Evolutionary conservation across 2,797 vertebrate species (phyloP).

Genomic region (Platalea minor): DNA sequence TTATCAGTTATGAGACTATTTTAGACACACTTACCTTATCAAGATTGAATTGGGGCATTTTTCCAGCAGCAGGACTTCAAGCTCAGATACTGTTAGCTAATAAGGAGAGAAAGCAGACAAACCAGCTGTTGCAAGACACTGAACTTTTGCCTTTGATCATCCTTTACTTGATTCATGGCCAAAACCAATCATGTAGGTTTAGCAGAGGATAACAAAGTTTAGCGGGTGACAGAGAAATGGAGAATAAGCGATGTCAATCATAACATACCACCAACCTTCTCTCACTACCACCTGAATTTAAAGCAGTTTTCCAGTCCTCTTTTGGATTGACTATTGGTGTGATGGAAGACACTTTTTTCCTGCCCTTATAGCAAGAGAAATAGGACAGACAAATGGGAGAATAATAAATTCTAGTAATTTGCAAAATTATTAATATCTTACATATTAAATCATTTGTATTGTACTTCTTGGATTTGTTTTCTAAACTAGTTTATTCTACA

Average conservation of each 20-base stretch:
- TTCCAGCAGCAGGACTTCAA: conserved; percentile 24
- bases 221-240: conserved; percentile 8
- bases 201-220: conserved; percentile 15
- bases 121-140: conserved; percentile 51
- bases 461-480: not conserved
- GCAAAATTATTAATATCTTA: not conserved
- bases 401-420: not conserved
- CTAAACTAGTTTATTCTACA: not conserved
- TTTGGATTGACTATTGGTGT: not conserved
- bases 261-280: not conserved
- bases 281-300: not conserved
- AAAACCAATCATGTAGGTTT: not conserved
- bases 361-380: not conserved
- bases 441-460: not conserved
- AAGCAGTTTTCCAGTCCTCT: not conserved
- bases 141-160: conserved; percentile 52
- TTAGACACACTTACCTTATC: conserved; percentile 24
- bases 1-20: conserved; percentile 8
- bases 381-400: not conserved
- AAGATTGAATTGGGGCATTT: conserved; percentile 18
- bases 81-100: not conserved
- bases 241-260: not conserved
- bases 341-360: not conserved
- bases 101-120: conserved; percentile 49
- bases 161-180: conserved; percentile 17